phyloP scores from a whole-genome alignment of 64 coral and sea anemone genomes.

The Pocillopora damicornis region DNA sequence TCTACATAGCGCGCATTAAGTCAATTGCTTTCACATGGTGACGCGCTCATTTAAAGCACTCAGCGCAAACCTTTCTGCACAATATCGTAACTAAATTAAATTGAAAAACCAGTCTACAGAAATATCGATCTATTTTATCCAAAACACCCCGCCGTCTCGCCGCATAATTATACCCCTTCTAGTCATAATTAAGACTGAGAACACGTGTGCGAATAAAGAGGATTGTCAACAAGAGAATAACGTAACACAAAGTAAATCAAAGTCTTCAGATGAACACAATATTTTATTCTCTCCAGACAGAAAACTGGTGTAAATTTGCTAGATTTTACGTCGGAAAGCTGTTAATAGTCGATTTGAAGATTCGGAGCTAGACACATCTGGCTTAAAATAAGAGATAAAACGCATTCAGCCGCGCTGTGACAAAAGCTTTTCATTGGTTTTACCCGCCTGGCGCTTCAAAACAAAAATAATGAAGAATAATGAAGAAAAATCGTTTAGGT shows the following conservation, averaged over 20 bases:
- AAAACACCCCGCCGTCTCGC: conserved; percentile 8
- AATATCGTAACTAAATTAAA: conserved; percentile 10
- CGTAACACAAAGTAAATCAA: conserved; percentile 9
- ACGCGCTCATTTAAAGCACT: neutral
- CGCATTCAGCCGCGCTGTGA: neutral
- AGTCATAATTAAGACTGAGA: conserved; percentile 25
- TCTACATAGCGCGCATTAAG: conserved; percentile 1
- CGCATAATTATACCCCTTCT: conserved; percentile 10
- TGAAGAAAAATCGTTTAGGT: conserved; percentile 16
- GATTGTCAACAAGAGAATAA: conserved; percentile 29
- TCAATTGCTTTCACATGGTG: neutral
- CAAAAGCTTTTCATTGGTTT: neutral
- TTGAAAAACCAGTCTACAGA: neutral
- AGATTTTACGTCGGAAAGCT: neutral
- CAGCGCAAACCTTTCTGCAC: neutral
- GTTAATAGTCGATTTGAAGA: neutral
- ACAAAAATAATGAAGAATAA: neutral
- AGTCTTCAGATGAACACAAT: neutral
- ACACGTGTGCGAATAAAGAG: conserved; percentile 38
- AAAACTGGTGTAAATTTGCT: neutral
- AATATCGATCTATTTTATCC: conserved; percentile 13
- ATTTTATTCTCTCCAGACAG: neutral
- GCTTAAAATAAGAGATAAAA: neutral
- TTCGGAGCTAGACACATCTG: neutral
- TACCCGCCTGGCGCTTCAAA: neutral